phyloP scores from a whole-genome alignment of 2,113 vertebrate genomes.

The Psilopogon haemacephalus region DNA sequence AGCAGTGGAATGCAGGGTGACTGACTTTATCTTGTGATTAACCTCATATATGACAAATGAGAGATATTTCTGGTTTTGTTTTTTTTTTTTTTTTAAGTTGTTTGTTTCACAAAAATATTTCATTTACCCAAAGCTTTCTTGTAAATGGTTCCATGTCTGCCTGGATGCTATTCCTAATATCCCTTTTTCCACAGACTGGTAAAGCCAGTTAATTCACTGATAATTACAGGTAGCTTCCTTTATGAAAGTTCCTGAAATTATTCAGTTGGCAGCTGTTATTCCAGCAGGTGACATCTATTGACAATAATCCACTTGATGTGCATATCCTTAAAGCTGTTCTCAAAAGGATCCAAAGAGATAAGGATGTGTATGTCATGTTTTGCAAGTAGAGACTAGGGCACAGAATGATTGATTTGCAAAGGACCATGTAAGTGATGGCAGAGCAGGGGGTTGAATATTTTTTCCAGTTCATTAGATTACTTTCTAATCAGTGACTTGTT shows the following conservation, averaged over 20 bases:
- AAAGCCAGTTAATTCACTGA: not conserved
- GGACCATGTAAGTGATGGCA: not conserved
- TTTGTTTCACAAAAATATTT: not conserved
- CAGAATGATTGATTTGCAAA: not conserved
- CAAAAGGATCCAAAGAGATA: not conserved
- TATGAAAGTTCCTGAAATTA: not conserved
- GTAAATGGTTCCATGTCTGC: not conserved
- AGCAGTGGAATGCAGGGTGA: not conserved
- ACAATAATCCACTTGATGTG: not conserved
- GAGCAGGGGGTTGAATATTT: not conserved
- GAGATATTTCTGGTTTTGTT: not conserved
- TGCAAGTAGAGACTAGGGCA: not conserved
- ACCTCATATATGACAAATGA: not conserved
- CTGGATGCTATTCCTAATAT: not conserved
- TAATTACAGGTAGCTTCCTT: not conserved
- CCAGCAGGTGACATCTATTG: not conserved
- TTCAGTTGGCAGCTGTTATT: not conserved
- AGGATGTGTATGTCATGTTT: not conserved
- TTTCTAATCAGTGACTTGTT: not conserved
- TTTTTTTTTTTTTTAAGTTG: not conserved
- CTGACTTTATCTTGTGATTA: slow-evolving; percentile 13
- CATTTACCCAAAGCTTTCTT: not conserved
- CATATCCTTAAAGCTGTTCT: not conserved
- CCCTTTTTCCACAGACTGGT: not conserved
- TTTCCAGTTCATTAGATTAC: not conserved